Evolutionary conservation across 2,797 vertebrate species (phyloP).

Genomic region (Sebastes hopkinsi): DNA sequence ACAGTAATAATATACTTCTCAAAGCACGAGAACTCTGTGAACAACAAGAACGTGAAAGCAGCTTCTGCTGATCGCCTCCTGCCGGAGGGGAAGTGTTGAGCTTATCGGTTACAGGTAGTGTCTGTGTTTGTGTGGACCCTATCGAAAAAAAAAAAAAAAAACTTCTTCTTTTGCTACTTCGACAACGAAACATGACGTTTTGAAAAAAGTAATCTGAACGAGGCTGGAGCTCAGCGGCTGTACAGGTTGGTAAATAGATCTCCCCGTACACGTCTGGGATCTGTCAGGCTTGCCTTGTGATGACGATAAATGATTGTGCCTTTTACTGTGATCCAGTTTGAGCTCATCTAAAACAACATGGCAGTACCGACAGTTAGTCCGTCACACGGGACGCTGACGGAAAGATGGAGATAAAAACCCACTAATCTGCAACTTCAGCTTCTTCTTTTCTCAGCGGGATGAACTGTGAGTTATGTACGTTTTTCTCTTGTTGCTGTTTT

Average conservation of each 20-base stretch:
- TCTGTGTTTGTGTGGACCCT: not conserved
- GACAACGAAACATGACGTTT: not conserved
- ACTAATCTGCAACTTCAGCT: not conserved
- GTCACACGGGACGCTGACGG: not conserved
- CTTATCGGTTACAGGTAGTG: conserved; percentile 7
- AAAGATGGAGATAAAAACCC: not conserved
- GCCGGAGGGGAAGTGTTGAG: not conserved
- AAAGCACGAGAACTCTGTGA: conserved; percentile 22
- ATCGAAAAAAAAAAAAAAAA: not conserved
- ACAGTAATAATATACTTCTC: conserved; percentile 34
- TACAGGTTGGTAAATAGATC: not conserved
- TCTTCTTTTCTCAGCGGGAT: not conserved
- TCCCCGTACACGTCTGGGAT: not conserved
- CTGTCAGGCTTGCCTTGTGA: not conserved
- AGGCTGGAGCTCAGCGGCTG: not conserved
- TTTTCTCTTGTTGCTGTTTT: not conserved
- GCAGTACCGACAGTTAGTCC: conserved; percentile 33
- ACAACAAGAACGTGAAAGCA: conserved; percentile 20
- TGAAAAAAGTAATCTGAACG: not conserved
- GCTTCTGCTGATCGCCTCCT: not conserved
- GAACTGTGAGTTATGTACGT: not conserved
- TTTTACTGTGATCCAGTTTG: not conserved
- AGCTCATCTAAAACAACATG: conserved; percentile 4
- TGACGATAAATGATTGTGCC: not conserved
- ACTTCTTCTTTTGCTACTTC: not conserved